A percentile compares a stretch with the other conserved stretches of the same genome.
Conservation (phyloP, 2,888 invertebrate genomes). For the Acanthococcus lagerstroemiae region DNA sequence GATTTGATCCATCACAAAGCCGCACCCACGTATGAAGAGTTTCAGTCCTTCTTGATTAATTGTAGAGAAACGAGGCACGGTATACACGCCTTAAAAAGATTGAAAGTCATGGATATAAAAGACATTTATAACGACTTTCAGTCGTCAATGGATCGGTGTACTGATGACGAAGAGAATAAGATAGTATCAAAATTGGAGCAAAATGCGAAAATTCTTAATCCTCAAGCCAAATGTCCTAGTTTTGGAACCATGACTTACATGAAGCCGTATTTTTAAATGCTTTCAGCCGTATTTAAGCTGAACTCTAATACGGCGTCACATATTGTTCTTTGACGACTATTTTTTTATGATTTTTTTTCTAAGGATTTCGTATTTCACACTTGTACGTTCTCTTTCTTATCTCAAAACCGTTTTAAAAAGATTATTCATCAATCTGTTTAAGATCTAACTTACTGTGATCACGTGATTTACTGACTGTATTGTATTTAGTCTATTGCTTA, state of each 20-base stretch:
- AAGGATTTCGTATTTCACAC: background rate
- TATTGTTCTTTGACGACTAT: background rate
- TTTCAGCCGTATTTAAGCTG: constrained; percentile 1
- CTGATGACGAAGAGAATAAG: background rate
- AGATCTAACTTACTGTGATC: background rate
- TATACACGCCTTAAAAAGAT: background rate
- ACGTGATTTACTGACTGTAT: background rate
- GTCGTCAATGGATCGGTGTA: background rate
- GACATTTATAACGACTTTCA: background rate
- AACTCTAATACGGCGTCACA: background rate
- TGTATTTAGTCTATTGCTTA: background rate
- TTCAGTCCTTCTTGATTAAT: background rate
- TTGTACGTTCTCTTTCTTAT: background rate
- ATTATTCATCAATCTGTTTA: background rate
- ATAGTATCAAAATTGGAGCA: background rate
- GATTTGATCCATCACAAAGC: background rate
- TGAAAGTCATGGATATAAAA: background rate
- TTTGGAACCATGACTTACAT: background rate
- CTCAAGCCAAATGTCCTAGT: background rate
- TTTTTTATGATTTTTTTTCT: background rate
- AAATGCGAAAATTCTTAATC: background rate
- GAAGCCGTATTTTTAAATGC: constrained; percentile 4
- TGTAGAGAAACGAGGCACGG: background rate
- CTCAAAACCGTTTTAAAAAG: background rate
- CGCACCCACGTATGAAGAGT: background rate